These are phyloP conservation scores for Hetaerina titia DNA, from an alignment of 2,888 invertebrate genomes.

Conservation along the genomic window DNA sequence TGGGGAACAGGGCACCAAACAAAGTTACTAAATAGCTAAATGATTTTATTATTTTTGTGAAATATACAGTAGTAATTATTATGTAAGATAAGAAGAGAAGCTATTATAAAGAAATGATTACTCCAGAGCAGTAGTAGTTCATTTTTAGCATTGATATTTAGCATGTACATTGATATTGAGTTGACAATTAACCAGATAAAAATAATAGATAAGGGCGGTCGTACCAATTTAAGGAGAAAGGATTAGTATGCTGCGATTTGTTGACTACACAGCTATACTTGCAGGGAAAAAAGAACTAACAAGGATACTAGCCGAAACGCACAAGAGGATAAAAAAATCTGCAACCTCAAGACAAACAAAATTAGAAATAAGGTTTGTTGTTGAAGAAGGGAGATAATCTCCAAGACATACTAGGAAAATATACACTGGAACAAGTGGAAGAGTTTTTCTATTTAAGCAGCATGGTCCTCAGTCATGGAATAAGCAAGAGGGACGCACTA, in stretches of 20 bases:
- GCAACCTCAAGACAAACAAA: not conserved
- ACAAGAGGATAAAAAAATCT: not conserved
- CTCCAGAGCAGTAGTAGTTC: too few species aligned
- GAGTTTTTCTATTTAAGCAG: not conserved
- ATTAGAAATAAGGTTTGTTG: not conserved
- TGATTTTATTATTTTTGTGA: too few species aligned
- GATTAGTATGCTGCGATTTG: not conserved
- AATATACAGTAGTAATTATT: too few species aligned
- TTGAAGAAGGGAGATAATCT: not conserved
- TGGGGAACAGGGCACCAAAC: too few species aligned
- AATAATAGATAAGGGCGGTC: not conserved
- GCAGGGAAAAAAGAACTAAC: not conserved
- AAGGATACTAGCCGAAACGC: not conserved
- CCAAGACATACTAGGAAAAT: not conserved
- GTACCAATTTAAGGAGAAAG: not conserved
- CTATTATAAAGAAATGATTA: too few species aligned
- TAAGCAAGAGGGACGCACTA: not conserved
- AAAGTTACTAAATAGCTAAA: too few species aligned
- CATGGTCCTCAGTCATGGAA: too few species aligned
- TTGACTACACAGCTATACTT: not conserved
- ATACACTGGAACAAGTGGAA: not conserved
- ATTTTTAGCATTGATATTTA: too few species aligned
- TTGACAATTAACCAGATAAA: not conserved
- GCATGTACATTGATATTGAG: too few species aligned
- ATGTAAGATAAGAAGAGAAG: too few species aligned